Conservation (phyloP, 2,888 invertebrate genomes). For the Allophyes oxyacanthae region DNA sequence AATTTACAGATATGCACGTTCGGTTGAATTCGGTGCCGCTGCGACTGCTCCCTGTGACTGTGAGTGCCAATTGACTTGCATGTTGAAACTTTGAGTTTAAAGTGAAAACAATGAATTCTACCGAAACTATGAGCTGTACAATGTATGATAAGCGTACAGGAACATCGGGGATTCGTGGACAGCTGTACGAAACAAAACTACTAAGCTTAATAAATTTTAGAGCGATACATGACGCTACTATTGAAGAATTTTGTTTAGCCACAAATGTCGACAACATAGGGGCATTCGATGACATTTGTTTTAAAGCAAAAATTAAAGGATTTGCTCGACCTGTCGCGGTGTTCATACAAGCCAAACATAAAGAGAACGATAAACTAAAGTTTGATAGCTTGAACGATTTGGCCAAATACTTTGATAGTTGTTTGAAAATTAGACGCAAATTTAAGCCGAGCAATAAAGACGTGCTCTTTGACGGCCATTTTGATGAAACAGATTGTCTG, state of each 20-base stretch:
- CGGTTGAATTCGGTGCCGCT: background rate
- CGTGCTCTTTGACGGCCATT: conserved; percentile 26
- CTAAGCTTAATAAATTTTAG: conserved; percentile 44
- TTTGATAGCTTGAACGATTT: conserved; percentile 18
- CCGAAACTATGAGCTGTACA: background rate
- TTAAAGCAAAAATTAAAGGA: conserved; percentile 29
- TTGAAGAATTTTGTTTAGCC: conserved; percentile 42
- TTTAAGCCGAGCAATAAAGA: conserved; percentile 23
- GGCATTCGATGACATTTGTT: conserved; percentile 48
- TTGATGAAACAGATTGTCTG: conserved; percentile 26
- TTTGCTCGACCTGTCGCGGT: conserved; percentile 17
- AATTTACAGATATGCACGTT: background rate
- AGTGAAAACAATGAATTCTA: background rate
- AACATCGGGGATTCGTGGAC: conserved; percentile 45
- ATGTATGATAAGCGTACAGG: conserved; percentile 18
- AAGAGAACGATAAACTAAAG: conserved; percentile 25
- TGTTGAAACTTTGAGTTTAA: background rate
- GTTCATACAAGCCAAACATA: conserved; percentile 50
- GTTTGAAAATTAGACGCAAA: conserved; percentile 28
- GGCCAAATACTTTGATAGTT: conserved; percentile 37
- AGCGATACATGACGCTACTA: conserved; percentile 18
- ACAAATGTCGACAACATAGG: conserved; percentile 48
- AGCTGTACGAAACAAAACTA: conserved; percentile 48
- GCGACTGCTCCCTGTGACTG: background rate
- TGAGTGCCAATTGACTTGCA: background rate